A percentile compares a stretch with the other conserved stretches of the same genome.
Conservation (phyloP, 2,888 invertebrate species). For the Shargacucullia verbasci region DNA sequence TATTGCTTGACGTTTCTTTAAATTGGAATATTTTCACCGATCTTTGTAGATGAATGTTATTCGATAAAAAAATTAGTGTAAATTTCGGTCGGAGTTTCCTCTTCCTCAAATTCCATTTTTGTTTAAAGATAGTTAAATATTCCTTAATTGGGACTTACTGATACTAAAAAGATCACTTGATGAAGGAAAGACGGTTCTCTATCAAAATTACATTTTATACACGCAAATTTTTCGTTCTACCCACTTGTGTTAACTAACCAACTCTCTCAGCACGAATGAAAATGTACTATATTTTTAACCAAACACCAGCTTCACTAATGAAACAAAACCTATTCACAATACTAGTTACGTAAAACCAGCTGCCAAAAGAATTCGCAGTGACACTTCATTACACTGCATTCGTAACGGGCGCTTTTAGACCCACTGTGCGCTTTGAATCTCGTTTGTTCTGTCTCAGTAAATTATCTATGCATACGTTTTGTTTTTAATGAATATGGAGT, state of each 20-base stretch:
- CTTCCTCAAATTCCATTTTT: too few species aligned
- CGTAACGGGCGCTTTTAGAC: slow-evolving; percentile 9
- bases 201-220: too few species aligned
- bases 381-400: slow-evolving; percentile 54
- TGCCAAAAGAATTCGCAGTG: slow-evolving; percentile 38
- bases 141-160: too few species aligned
- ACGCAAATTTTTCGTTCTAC: too few species aligned
- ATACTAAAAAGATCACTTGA: too few species aligned
- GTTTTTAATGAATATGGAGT: slow-evolving; percentile 20
- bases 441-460: slow-evolving; percentile 15
- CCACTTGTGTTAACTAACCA: neutral
- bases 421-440: slow-evolving; percentile 10
- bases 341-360: slow-evolving; percentile 2
- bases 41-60: slow-evolving; percentile 16
- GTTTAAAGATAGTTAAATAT: too few species aligned
- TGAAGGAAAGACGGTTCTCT: too few species aligned
- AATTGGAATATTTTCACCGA: slow-evolving; percentile 42
- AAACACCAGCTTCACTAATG: slow-evolving; percentile 2
- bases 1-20: slow-evolving; percentile 22
- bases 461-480: slow-evolving; percentile 12
- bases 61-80: slow-evolving; percentile 11
- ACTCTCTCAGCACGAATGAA: neutral
- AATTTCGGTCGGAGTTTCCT: too few species aligned
- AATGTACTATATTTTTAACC: too few species aligned
- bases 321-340: slow-evolving; percentile 6